Base-by-base conservation (phyloP, 2,113 vertebrate species). In the Coptodon bakossiorum region DNA sequence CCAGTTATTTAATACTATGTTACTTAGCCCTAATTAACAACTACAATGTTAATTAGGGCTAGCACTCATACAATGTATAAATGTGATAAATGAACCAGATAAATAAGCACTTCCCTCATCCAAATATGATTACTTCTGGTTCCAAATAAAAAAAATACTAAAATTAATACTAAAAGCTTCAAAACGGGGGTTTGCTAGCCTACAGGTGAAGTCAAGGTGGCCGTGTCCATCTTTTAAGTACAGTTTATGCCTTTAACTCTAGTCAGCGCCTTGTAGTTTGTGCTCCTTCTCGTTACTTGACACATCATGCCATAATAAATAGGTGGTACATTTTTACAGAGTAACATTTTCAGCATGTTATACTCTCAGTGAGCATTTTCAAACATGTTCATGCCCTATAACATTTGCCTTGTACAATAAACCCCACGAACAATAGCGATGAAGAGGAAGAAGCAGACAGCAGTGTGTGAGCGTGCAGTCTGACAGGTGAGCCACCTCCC, bases 401-500 rank as follows among this genome's bases (percentile, higher is more conserved):
- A 43, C n/a, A 27, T 9, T 27, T 52, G 27, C 40, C 31, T 63
- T 34, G 29, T 52, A 52, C 11, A 59, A 40, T n/a, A 29, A 57
- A 80, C 1, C 85, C n/a, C 11, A 27, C 9, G 57, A 34, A 3
- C 4, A 86, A 43, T 22, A 34, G 27, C 56, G 66, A 10, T 1
- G 22, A 80, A 38, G 31, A 1, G 54, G 54, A 57, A 12, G 83
- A 81, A 38, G 57, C 43, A 76, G 53, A 2, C 3, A 19, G 43
- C 68, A 80, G 71, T 7, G 68, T 63, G 82, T 16, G 31, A 3
- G 66, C 54, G 56, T 66, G 45, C 48, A 16, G 53, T 56, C 63
- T 88, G 90, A 91, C 84, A 94, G 92, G 92, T 94, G 90, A 93
- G 81, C 79, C 78, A 59, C 81, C 81, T 50, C 81, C 86, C 5